A percentile compares a stretch with the other conserved stretches of the same genome.
phyloP scores from a whole-genome alignment of 2,888 invertebrate genomes.

The Eretmocerus hayati region DNA sequence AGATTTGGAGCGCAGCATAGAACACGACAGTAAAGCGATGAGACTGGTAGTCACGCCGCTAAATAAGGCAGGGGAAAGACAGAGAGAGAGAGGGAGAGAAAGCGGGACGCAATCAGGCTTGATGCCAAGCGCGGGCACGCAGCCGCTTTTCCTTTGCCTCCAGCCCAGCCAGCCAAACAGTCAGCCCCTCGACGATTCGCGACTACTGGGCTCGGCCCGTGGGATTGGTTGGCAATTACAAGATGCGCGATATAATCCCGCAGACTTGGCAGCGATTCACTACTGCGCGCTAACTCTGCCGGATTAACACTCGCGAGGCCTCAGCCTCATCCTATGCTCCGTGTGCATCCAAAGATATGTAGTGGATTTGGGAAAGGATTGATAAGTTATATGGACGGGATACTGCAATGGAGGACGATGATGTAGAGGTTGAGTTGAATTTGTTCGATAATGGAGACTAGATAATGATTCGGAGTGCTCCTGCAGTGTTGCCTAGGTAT shows the following conservation, averaged over 20 bases:
- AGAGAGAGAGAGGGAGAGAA: slow-evolving; percentile 1
- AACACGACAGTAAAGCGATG: too few species aligned
- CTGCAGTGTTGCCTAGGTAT: too few species aligned
- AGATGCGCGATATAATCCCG: slow-evolving; percentile 47
- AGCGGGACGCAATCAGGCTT: slow-evolving; percentile 43
- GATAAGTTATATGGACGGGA: too few species aligned
- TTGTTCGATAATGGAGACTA: too few species aligned
- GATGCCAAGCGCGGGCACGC: slow-evolving; percentile 43
- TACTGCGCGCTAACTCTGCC: slow-evolving; percentile 37
- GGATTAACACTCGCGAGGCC: slow-evolving; percentile 44
- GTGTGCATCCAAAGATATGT: neutral
- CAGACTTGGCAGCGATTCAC: slow-evolving; percentile 46
- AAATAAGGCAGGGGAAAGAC: neutral
- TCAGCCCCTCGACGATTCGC: neutral
- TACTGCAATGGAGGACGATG: too few species aligned
- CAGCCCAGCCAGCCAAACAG: slow-evolving; percentile 34
- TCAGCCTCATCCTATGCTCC: too few species aligned
- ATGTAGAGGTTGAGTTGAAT: too few species aligned
- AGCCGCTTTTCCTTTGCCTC: too few species aligned
- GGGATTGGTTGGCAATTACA: slow-evolving; percentile 48
- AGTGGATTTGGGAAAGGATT: too few species aligned
- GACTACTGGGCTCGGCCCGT: slow-evolving; percentile 23
- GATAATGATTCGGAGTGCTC: too few species aligned
- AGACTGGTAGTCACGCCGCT: neutral
- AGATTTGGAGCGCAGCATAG: too few species aligned